Base-by-base conservation (phyloP, 2,797 vertebrate species). In the Carcharodon carcharias region DNA sequence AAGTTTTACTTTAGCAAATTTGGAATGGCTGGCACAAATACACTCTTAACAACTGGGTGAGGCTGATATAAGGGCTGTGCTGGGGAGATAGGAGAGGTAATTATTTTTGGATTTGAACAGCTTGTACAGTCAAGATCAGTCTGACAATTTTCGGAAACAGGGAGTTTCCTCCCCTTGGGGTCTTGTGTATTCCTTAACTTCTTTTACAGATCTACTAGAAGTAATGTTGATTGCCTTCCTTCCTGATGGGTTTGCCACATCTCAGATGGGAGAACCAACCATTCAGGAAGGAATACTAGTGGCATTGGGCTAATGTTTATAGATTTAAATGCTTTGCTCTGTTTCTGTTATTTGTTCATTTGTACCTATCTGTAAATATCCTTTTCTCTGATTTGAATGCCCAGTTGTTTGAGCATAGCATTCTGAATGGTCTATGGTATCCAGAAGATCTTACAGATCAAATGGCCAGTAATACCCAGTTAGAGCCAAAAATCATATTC, bases 161-260 rank as follows among this genome's bases (percentile, higher is more conserved):
- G 80, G 80, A 26, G 91, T 65, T 65, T 93, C 35, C 61, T 93
- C 23, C 61, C n/a, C 61, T 45, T 67, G 91, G 8, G 80, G 21
- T 23, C 56, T 40, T 23, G 61, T 65, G 61, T 45, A 40, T 63
- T 93, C 63, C 61, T 93, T 67, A 40, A 65, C n/a, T 65, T 9
- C n/a, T 93, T 65, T 93, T 65, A 23, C 61, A 45, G 61, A 26
- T 45, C 91, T 23, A 18, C 12, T 45, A 21, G 91, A 65, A 67
- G 18, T 93, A 23, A 40, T 93, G 91, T 26, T 45, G n/a, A 67
- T 93, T 67, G 61, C n/a, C 61, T 93, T 93, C 61, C 89, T 92
- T 92, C 91, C 91, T 65, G 56, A 65, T 65, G 18, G 61, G 63
- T 65, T 85, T 67, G 61, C 9, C 58, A n/a, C 56, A 18, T 31